Percentiles rank a stretch among this genome's conserved stretches.
These are phyloP conservation scores for Hydraecia micacea DNA, from an alignment of 2,888 invertebrate genomes.

Conservation along the genomic window DNA sequence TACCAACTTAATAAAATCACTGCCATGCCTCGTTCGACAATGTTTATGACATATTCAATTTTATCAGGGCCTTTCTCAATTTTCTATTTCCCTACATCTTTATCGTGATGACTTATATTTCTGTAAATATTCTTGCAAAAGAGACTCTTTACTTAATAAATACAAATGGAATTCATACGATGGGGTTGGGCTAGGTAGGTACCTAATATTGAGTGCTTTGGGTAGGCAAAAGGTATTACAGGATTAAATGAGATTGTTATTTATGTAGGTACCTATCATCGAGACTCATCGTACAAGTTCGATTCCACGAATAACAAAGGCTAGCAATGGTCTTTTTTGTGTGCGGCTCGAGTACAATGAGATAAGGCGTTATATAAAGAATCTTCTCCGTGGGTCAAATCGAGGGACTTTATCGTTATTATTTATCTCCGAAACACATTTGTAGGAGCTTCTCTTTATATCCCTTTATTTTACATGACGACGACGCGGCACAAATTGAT, in stretches of 20 bases:
- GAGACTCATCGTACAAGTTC: conserved; percentile 67
- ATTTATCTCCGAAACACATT: conserved; percentile 82
- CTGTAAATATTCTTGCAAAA: conserved; percentile 33
- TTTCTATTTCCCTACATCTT: conserved; percentile 26
- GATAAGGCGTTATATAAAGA: conserved; percentile 78
- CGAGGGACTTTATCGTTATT: conserved; percentile 81
- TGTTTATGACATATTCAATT: conserved; percentile 44
- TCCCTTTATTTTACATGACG: conserved; percentile 80
- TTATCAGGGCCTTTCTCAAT: conserved; percentile 19
- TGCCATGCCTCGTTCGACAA: conserved; percentile 8
- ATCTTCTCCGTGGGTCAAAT: conserved; percentile 79
- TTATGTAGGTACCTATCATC: conserved; percentile 63
- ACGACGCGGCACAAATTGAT: conserved; percentile 78
- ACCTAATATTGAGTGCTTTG: conserved; percentile 46
- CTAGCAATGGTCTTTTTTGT: conserved; percentile 75
- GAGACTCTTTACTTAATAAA: conserved; percentile 27
- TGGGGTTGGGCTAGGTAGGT: conserved; percentile 26
- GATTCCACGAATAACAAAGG: conserved; percentile 75
- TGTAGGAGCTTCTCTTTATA: conserved; percentile 75
- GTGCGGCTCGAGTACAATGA: conserved; percentile 74
- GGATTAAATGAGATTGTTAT: conserved; percentile 64
- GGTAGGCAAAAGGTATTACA: conserved; percentile 53
- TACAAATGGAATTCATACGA: conserved; percentile 43
- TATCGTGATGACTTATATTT: conserved; percentile 36
- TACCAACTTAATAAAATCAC: conserved; percentile 23